Base-by-base conservation (phyloP, 2,113 vertebrate genomes). In the Egretta garzetta region DNA sequence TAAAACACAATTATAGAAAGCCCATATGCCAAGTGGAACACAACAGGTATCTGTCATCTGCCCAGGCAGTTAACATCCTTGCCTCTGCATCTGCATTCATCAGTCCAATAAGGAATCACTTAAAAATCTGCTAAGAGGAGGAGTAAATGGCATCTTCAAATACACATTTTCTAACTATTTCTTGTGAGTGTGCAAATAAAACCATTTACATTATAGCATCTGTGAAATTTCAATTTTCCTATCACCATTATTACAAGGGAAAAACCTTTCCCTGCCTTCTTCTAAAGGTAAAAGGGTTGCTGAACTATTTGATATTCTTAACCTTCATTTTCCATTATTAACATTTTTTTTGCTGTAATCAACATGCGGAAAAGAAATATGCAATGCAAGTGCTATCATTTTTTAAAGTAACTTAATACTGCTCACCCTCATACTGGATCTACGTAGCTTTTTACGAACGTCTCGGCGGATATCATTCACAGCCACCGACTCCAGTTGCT, bases 371-470 rank as follows among this genome's bases (percentile, higher is more conserved):
- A 71, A 37, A 75, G 68, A 80, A 71, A 87, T 1, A 60, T 0
- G 9, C 4, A 82, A 60, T 8, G 5, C 3, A 62, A 83, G 9
- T 21, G 27, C 33, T 58, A 37, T 14, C 3, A 3, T 16, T 17
- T 64, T 86, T 20, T 30, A 8, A 75, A 43, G 35, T 5, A 49
- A 50, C 14, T 64, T 39, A 9, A 8, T 45, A 30, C 47, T 52
- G 88, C 98, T 98, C 66, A 99, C 99, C 98, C 99, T 98, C 99
- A 99, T 99, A 96, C 99, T 99, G 95, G 99, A 99, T 45, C 99
- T 98, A 0, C 99, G 98, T 35, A 99, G 98, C 89, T 99, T 99
- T 95, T 99, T 99, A 23, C 99, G 98, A 43, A 99, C 99, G 4
- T 99, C 99, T 88, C 99, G 98, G 55, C 99, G 98, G 95, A 99